Percentiles rank a stretch among this genome's conserved stretches.
Conservation (phyloP, 2,888 invertebrate species). For the Pyrrhosoma nymphula region DNA sequence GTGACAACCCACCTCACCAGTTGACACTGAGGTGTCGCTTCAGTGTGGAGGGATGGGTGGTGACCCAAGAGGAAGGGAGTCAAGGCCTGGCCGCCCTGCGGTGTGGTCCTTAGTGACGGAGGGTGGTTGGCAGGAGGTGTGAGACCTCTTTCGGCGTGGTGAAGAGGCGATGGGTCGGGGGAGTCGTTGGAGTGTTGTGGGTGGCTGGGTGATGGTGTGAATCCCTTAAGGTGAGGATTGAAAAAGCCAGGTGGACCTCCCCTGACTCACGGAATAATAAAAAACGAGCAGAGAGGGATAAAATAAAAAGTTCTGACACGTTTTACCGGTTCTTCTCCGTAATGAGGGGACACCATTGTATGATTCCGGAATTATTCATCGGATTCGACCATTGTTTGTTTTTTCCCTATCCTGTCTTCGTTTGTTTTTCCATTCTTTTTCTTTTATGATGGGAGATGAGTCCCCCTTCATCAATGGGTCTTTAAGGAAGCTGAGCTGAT, state of each 20-base stretch:
- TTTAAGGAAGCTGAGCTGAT: neutral
- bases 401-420: neutral
- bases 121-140: neutral
- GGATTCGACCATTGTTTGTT: constrained; percentile 41
- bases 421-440: neutral
- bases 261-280: constrained; percentile 20
- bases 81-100: too few relatives aligned
- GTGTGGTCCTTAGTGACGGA: neutral
- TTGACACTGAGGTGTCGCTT: too few relatives aligned
- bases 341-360: constrained; percentile 46
- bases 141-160: neutral
- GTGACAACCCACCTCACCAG: too few relatives aligned
- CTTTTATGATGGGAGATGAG: neutral
- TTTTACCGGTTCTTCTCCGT: constrained; percentile 36
- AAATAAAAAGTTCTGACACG: constrained; percentile 34
- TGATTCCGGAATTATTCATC: constrained; percentile 55
- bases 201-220: neutral
- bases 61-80: neutral
- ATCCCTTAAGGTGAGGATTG: constrained; percentile 2
- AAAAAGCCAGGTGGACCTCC: constrained; percentile 20
- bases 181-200: neutral
- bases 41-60: neutral
- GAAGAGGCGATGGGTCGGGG: neutral
- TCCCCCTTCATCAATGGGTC: neutral
- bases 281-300: neutral